These are phyloP conservation scores for Adelognathus sp. DNA, from an alignment of 2,888 invertebrate genomes.

Conservation along the genomic window DNA sequence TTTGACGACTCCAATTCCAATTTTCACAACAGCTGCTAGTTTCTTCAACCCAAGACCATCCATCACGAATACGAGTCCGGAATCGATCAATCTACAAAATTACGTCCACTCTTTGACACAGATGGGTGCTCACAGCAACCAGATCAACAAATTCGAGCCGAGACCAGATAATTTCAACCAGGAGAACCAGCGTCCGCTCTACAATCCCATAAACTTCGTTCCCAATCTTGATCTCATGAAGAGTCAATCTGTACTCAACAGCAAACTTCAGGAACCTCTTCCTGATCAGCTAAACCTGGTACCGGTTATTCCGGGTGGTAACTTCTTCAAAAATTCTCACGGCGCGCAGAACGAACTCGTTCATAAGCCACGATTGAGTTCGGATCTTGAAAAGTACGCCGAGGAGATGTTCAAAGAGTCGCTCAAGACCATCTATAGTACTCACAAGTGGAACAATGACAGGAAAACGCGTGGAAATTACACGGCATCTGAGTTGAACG, in stretches of 20 bases:
- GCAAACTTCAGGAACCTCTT: constrained; percentile 64
- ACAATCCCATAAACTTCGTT: constrained; percentile 78
- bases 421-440: constrained; percentile 77
- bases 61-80: constrained; percentile 60
- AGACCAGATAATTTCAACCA: constrained; percentile 56
- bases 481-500: constrained; percentile 68
- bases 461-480: constrained; percentile 64
- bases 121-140: constrained; percentile 66
- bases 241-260: constrained; percentile 74
- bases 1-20: constrained; percentile 77
- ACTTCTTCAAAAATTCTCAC: constrained; percentile 73
- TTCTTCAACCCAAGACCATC: constrained; percentile 70
- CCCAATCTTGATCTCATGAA: constrained; percentile 76
- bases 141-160: constrained; percentile 45
- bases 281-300: constrained; percentile 75
- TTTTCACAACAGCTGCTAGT: constrained; percentile 71
- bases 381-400: constrained; percentile 77
- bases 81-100: constrained; percentile 65
- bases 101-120: constrained; percentile 73
- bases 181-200: constrained; percentile 66
- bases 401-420: constrained; percentile 80
- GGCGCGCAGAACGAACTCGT: constrained; percentile 69
- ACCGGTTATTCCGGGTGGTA: constrained; percentile 75
- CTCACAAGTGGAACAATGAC: constrained; percentile 79
- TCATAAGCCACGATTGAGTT: constrained; percentile 73